phyloP scores from a whole-genome alignment of 2,888 invertebrate species.

The Dilophus febrilis region DNA sequence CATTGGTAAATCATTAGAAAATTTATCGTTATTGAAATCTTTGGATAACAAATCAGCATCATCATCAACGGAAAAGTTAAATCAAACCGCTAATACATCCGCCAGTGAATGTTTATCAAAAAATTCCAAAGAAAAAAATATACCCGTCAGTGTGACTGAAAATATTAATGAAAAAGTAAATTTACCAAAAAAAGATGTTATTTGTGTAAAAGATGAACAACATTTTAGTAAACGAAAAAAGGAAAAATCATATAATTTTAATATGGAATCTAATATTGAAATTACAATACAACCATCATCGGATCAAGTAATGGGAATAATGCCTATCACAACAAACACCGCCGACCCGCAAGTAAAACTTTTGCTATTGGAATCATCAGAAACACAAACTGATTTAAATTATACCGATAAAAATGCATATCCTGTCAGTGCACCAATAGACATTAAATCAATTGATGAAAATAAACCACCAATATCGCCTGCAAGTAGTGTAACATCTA shows the following conservation, averaged over 20 bases:
- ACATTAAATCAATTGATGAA: not conserved
- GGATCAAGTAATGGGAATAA: not conserved
- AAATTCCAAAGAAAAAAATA: not conserved
- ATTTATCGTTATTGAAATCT: not conserved
- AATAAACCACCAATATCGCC: slow-evolving; percentile 42
- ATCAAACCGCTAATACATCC: too few relatives aligned
- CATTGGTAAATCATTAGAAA: slow-evolving; percentile 4
- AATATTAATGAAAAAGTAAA: too few relatives aligned
- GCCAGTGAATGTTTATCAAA: not conserved
- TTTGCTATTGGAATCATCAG: not conserved
- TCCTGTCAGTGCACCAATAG: not conserved
- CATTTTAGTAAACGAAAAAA: slow-evolving; percentile 1
- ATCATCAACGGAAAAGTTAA: too few relatives aligned
- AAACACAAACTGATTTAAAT: slow-evolving; percentile 1
- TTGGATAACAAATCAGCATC: not conserved
- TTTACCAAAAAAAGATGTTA: too few relatives aligned
- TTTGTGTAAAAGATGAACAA: not conserved
- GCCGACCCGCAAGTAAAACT: not conserved
- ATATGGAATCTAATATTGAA: slow-evolving; percentile 7
- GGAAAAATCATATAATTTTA: slow-evolving; percentile 5
- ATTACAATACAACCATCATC: slow-evolving; percentile 2
- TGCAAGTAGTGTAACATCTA: slow-evolving; percentile 55
- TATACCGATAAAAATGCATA: not conserved
- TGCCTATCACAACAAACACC: slow-evolving; percentile 14
- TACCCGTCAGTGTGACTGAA: too few relatives aligned